Base-by-base conservation (phyloP, 1,140 invertebrate genomes). In the Metopolophium dirhodum region DNA sequence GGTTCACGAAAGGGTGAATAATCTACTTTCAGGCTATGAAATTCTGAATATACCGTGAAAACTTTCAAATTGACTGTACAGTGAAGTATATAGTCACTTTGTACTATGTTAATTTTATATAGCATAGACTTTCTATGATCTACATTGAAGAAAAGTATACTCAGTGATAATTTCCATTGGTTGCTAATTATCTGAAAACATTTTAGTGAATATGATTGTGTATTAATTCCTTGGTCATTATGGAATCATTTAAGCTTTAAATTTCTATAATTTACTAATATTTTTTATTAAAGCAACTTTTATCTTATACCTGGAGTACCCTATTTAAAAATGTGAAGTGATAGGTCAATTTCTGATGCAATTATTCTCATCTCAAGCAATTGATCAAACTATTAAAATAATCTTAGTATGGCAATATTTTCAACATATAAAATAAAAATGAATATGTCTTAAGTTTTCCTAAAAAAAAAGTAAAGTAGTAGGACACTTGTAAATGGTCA, bases 1-100 rank as follows among this genome's bases (percentile, higher is more conserved):
- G 35, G 91, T 92, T 51, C 91, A 92, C 26, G 6, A 83, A 49
- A 92, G 91, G 30, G 30, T 92, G 7, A 83, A 92, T 49, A 83
- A 30, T 37, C n/a, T 92, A 49, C 51, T 92, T 51, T 92, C 22
- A 77, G n/a, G 37, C 4, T 49, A 54, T 92, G 47, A 92, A 83
- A 83, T 92, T 54, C 51, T 92, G 47, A 47, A 92, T 41, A 23
- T 83, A 83, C 77, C 77, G 1, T 92, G 14, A 92, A 49, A 35
- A 85, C 8, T 85, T 14, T 77, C 1, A n/a, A n/a, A 41, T 77
- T 91, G n/a, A n/a, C 22, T 51, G 4, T 30, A 23, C n/a, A 37
- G 0, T 86, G 1, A 37, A 37, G 8, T 83, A 83, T 18, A 37
- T 86, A 86, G 4, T 47, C 9, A 30, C 26, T 86, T 47, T 11